phyloP scores from a whole-genome alignment of 2,113 vertebrate genomes.

The Taurulus bubalis region DNA sequence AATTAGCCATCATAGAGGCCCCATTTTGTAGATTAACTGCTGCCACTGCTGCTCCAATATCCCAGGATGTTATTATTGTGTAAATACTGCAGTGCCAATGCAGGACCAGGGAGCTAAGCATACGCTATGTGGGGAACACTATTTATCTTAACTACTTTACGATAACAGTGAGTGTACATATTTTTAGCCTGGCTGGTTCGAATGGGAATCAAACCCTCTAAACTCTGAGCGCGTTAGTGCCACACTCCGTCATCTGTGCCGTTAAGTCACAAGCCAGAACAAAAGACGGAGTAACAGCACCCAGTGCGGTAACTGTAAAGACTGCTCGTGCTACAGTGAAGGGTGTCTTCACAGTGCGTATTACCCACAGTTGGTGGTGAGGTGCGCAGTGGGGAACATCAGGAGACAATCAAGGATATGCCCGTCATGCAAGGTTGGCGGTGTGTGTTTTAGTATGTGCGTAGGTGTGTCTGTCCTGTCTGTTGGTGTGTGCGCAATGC shows the following conservation, averaged over 20 bases:
- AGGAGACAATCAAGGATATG: conserved; percentile 76
- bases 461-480: conserved; percentile 37
- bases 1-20: conserved; percentile 55
- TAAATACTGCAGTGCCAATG: conserved; percentile 64
- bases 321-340: conserved; percentile 28
- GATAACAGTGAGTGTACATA: conserved; percentile 36
- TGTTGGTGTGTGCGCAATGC: conserved; percentile 30
- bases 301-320: conserved; percentile 15
- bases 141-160: conserved; percentile 54
- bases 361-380: conserved; percentile 63
- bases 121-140: conserved; percentile 30
- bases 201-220: conserved; percentile 38
- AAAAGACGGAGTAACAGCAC: conserved; percentile 44
- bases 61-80: conserved; percentile 53
- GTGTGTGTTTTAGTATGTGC: conserved; percentile 33
- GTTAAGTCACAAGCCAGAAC: conserved; percentile 38
- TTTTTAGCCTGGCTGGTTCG: conserved; percentile 35
- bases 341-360: conserved; percentile 39
- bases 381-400: conserved; percentile 49
- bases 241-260: conserved; percentile 28
- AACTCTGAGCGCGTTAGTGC: conserved; percentile 23
- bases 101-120: conserved; percentile 52
- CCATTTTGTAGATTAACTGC: conserved; percentile 67
- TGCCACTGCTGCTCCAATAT: conserved; percentile 49
- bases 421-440: conserved; percentile 75